phyloP scores from a whole-genome alignment of 2,888 invertebrate species.

The Antitype chi region DNA sequence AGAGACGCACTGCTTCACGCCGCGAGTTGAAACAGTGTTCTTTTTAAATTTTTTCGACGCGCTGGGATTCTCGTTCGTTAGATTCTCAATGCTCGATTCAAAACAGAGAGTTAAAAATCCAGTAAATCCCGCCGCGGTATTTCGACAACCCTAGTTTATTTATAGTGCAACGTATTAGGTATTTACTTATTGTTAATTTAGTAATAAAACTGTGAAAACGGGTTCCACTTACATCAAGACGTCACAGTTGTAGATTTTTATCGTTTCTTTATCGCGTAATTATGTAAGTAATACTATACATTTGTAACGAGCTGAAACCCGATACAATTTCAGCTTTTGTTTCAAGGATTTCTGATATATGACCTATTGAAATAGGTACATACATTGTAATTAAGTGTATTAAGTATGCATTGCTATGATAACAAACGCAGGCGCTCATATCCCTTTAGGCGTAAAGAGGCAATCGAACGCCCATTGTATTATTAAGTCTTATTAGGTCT shows the following conservation, averaged over 20 bases:
- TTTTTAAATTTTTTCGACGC: too few species aligned
- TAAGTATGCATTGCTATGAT: neutral
- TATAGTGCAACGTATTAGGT: neutral
- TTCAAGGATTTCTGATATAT: constrained; percentile 20
- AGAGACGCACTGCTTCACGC: too few species aligned
- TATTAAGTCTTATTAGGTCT: neutral
- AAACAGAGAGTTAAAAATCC: too few species aligned
- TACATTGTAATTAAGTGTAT: neutral
- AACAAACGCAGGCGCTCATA: constrained; percentile 5
- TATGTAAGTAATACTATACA: constrained; percentile 20
- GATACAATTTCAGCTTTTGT: constrained; percentile 18
- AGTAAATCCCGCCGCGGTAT: too few species aligned
- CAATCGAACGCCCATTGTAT: neutral
- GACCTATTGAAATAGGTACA: constrained; percentile 36
- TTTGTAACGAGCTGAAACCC: constrained; percentile 30
- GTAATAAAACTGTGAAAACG: neutral
- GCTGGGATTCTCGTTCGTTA: too few species aligned
- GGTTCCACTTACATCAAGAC: neutral
- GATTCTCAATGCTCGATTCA: too few species aligned
- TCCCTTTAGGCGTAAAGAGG: neutral
- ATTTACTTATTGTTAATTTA: neutral
- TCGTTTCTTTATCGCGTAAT: constrained; percentile 28
- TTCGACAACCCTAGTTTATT: too few species aligned
- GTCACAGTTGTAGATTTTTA: constrained; percentile 5
- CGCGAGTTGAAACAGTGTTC: too few species aligned